phyloP scores from a whole-genome alignment of 2,113 vertebrate species.

The Plecotus auritus region DNA sequence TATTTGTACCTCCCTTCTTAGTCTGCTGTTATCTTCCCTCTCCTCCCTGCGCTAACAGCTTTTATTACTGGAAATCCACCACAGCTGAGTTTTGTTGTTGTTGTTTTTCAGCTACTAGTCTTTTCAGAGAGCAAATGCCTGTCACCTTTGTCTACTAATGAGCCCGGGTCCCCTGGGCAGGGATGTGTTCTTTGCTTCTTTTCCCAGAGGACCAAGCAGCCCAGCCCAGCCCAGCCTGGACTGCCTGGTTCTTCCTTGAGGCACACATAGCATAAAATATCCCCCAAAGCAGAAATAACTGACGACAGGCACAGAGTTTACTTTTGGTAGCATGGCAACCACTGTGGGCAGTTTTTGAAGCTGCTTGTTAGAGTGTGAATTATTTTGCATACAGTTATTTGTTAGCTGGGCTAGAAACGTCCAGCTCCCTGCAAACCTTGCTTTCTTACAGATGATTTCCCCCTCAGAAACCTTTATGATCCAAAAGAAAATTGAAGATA shows the following conservation, averaged over 20 bases:
- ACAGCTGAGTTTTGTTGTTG: background rate
- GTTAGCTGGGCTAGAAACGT: slow-evolving; percentile 24
- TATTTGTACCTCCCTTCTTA: background rate
- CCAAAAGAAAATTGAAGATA: background rate
- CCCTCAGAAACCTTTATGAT: background rate
- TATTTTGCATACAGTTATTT: slow-evolving; percentile 42
- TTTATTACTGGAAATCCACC: background rate
- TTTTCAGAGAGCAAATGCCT: slow-evolving; percentile 33
- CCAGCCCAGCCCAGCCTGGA: background rate
- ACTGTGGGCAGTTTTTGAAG: slow-evolving; percentile 16
- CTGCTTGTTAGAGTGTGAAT: background rate
- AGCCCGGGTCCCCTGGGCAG: background rate
- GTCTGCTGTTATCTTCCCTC: background rate
- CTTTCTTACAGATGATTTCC: background rate
- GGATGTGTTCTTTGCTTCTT: slow-evolving; percentile 10
- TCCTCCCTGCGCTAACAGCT: background rate
- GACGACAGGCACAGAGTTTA: background rate
- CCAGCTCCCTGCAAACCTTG: background rate
- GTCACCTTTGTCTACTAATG: slow-evolving; percentile 26
- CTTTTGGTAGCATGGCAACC: slow-evolving; percentile 20
- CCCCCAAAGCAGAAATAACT: slow-evolving; percentile 1
- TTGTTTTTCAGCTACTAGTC: background rate
- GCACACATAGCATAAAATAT: background rate
- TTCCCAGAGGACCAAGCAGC: background rate
- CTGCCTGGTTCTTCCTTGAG: background rate